Evolutionary conservation across 1,140 invertebrate species (phyloP).

Genomic region (Bombus superbus): DNA sequence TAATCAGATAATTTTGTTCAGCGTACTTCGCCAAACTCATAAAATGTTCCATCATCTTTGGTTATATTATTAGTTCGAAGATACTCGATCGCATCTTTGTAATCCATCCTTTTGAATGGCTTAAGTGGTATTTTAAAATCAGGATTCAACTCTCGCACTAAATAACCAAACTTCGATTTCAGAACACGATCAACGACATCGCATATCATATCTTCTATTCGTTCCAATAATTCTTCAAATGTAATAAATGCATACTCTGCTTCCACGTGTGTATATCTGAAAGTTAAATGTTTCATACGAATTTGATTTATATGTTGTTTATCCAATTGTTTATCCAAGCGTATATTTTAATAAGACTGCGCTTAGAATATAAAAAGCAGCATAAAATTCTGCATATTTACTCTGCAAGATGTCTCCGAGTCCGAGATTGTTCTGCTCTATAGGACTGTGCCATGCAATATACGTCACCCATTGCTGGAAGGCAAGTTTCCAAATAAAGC

Average conservation of each 20-base stretch:
- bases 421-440: slow-evolving; percentile 97
- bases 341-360: neutral
- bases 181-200: slow-evolving; percentile 97
- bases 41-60: slow-evolving; percentile 98
- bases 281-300: neutral
- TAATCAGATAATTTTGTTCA: neutral
- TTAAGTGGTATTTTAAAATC: slow-evolving; percentile 93
- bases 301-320: neutral
- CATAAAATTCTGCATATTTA: slow-evolving; percentile 79
- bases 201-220: slow-evolving; percentile 97
- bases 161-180: slow-evolving; percentile 89
- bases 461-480: slow-evolving; percentile 97
- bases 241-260: slow-evolving; percentile 98
- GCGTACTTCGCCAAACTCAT: slow-evolving; percentile 97
- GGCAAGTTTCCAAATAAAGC: slow-evolving; percentile 98
- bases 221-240: slow-evolving; percentile 95
- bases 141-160: slow-evolving; percentile 96
- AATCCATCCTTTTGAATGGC: slow-evolving; percentile 98
- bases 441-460: slow-evolving; percentile 99
- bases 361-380: neutral
- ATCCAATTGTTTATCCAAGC: neutral
- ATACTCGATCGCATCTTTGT: slow-evolving; percentile 97
- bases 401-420: slow-evolving; percentile 97
- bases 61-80: slow-evolving; percentile 96
- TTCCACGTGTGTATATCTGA: slow-evolving; percentile 97